Percentiles rank a stretch among this genome's conserved stretches.
Conservation (phyloP, 64 coral and sea anemone genomes). For the Montipora capricornis region DNA sequence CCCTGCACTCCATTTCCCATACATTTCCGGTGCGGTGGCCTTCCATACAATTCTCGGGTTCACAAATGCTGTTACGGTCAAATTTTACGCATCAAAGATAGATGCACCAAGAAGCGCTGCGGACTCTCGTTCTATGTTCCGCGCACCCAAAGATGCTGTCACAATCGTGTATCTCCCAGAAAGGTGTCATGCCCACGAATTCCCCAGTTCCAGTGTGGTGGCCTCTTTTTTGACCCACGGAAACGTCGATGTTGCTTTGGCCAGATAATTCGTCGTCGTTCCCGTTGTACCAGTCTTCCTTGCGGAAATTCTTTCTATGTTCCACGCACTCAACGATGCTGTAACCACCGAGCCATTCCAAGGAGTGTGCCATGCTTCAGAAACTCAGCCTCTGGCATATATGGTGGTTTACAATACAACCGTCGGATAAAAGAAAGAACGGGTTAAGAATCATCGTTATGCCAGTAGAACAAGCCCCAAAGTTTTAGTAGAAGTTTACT, state of each 20-base stretch:
- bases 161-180: neutral
- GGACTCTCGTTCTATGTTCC: neutral
- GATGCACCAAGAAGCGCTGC: neutral
- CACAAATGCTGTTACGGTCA: slow-evolving; percentile 18
- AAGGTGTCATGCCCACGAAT: neutral
- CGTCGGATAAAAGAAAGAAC: no score
- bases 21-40: neutral
- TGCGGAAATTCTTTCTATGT: neutral
- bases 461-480: no score
- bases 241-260: slow-evolving; percentile 9
- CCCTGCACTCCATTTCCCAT: neutral
- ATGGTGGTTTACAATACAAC: no score
- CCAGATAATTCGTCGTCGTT: neutral
- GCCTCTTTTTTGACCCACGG: neutral
- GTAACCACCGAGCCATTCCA: neutral
- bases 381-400: neutral
- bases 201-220: neutral
- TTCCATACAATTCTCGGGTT: neutral
- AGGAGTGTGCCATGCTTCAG: neutral
- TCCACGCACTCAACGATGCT: neutral
- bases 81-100: neutral
- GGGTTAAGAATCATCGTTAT: no score
- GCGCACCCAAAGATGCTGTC: neutral
- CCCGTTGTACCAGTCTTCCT: neutral
- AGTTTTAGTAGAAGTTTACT: no score